phyloP scores from a whole-genome alignment of 1,140 invertebrate genomes.

The Hyphantria cunea region DNA sequence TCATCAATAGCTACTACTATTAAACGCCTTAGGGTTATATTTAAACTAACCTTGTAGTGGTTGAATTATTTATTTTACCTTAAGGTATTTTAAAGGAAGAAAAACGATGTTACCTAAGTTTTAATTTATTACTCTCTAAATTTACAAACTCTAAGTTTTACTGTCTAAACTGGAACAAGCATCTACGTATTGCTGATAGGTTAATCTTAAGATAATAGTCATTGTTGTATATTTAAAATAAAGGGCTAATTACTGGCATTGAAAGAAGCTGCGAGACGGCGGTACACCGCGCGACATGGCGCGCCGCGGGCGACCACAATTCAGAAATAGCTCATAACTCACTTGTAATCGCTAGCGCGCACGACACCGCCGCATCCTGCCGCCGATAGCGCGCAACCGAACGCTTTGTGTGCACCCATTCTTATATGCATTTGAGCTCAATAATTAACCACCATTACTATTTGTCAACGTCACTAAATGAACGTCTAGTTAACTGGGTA shows the following conservation, averaged over 20 bases:
- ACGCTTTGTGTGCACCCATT: conserved; percentile 40
- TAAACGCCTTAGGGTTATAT: conserved; percentile 8
- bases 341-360: conserved; percentile 47
- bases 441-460: conserved; percentile 34
- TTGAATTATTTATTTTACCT: neutral
- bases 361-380: conserved; percentile 50
- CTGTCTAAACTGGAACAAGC: neutral
- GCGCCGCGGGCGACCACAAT: conserved; percentile 40
- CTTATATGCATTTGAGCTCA: conserved; percentile 34
- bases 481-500: neutral
- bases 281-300: conserved; percentile 14
- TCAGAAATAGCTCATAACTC: conserved; percentile 56
- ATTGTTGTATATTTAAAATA: conserved; percentile 50
- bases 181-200: too few species aligned
- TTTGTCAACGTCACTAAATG: conserved; percentile 11
- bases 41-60: neutral
- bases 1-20: conserved; percentile 8
- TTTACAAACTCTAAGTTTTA: neutral
- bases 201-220: neutral
- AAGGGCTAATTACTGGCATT: conserved; percentile 49
- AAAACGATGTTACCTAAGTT: neutral
- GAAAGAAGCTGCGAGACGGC: conserved; percentile 29
- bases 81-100: too few species aligned
- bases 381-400: conserved; percentile 43
- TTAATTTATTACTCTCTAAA: neutral